Evolutionary conservation across 2,113 vertebrate species (phyloP), one percentile per base, ranked within the genome.

Genomic region (Mustelus asterias): DNA sequence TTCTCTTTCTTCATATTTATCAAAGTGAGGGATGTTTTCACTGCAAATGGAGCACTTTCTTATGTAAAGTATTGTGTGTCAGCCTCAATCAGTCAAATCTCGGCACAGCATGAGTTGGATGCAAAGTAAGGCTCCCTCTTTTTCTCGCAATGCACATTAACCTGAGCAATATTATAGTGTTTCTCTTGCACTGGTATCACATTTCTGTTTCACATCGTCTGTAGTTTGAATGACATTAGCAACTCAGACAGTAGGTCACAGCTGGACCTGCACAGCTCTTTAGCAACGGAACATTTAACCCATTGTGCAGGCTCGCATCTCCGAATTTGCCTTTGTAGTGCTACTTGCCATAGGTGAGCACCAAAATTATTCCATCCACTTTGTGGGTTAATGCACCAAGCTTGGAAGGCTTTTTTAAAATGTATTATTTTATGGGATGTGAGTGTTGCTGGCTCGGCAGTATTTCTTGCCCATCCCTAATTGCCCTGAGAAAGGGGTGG

Each of bases 21-120:
- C 89, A 92, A n/a, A 65, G 58, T 92, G 89, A 92, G 58, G 58
- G 89, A 92, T 93, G 89, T 24, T 63, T 67, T 60, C 60, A 41
- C 60, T 63, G 9, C 63, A 60, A 93, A 65, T 65, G 89, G 8
- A 93, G 22, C 60, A 67, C 60, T 93, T 93, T 54, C 48, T 76
- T 44, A 41, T 83, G 37, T 22, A 93, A 93, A 65, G 33, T 65
- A 67, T 29, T 6, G n/a, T 37, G 33, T 93, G 89, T 93, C 60
- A 93, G 89, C n/a, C 63, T 93, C 89, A 67, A 65, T 93, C 60
- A 93, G 18, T 65, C 60, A 65, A 65, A 65, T 14, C 60, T 20
- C 1, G 33, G 65, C 60, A 93, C 65, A 7, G 60, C 89, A 67
- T 65, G 33, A 14, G 7, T 67, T 93, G 65, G 60, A 65, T 93